Base-by-base conservation (phyloP, 2,113 vertebrate species). In the Pygoscelis antarcticus region DNA sequence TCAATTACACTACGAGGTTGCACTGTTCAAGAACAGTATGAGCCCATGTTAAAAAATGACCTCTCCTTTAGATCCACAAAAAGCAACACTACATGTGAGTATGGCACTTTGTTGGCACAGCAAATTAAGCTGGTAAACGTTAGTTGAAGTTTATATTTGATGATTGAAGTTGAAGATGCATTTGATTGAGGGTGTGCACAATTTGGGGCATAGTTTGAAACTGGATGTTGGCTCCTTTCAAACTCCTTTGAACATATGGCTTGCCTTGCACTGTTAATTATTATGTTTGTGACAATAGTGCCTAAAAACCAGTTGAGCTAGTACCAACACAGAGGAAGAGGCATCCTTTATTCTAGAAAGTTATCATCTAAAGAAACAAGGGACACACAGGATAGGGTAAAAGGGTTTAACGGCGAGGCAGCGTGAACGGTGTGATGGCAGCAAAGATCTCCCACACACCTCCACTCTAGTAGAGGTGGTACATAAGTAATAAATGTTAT, bases 1-100 rank as follows among this genome's bases (percentile, higher is more conserved):
- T 51, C 22, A n/a, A 12, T 47, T 61, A 30, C 32, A 42, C 12
- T 51, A 3, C 0, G 0, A 55, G 3, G 9, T 30, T 57, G 13
- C 1, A 0, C 20, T 44, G 5, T 29, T 69, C 20, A n/a, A 22
- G 44, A 69, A 29, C 27, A 71, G 7, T 26, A 29, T 23, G 10
- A 84, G 12, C 6, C 16, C 16, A 8, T 40, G 21, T 65, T 70
- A 51, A 75, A 44, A 61, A 74, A 8, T 5, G 1, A 30, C 11
- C 18, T 26, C 18, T 26, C 61, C 55, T 77, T 64, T n/a, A 61
- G 14, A 49, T 40, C 11, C 30, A 51, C 29, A 46, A 38, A 71
- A 76, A 76, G 13, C 30, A 74, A 25, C 17, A 11, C 4, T 60
- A 16, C 10, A 5, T 32, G 5, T 23, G 27, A 49, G 25, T n/a